Evolutionary conservation across 2,797 vertebrate species (phyloP).

Genomic region (Pelochelys cantorii): DNA sequence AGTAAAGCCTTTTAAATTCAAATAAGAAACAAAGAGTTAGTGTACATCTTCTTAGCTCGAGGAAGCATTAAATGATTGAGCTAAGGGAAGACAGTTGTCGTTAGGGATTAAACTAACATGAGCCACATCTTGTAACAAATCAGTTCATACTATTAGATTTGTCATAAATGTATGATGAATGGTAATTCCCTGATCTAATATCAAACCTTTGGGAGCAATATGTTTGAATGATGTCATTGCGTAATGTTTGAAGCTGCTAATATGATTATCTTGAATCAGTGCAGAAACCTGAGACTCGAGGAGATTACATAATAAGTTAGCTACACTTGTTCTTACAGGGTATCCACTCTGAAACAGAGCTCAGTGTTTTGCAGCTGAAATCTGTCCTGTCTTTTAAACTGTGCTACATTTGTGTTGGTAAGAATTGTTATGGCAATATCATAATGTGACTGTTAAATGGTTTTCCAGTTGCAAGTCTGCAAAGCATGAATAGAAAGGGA

Average conservation of each 20-base stretch:
- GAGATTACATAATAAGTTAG: conserved; percentile 31
- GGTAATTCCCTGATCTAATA: conserved; percentile 61
- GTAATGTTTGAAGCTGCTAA: conserved; percentile 59
- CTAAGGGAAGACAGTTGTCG: conserved; percentile 20
- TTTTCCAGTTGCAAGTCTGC: neutral
- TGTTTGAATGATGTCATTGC: conserved; percentile 73
- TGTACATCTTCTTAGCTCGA: conserved; percentile 4
- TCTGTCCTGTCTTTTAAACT: neutral
- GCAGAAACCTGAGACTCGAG: conserved; percentile 10
- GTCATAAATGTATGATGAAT: conserved; percentile 63
- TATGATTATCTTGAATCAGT: conserved; percentile 66
- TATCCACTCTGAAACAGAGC: neutral
- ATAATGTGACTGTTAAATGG: neutral
- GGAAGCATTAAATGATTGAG: neutral
- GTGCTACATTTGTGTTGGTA: neutral
- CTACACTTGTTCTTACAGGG: neutral
- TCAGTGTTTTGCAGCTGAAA: neutral
- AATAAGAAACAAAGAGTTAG: neutral
- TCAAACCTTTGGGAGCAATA: conserved; percentile 67
- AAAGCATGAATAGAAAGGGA: neutral
- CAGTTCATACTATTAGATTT: conserved; percentile 51
- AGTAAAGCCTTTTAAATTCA: conserved; percentile 5
- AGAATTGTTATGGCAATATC: neutral
- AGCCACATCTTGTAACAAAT: conserved; percentile 56
- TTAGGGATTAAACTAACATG: neutral